Conservation (phyloP, 2,888 invertebrate species). For the Tetragonula carbonaria region DNA sequence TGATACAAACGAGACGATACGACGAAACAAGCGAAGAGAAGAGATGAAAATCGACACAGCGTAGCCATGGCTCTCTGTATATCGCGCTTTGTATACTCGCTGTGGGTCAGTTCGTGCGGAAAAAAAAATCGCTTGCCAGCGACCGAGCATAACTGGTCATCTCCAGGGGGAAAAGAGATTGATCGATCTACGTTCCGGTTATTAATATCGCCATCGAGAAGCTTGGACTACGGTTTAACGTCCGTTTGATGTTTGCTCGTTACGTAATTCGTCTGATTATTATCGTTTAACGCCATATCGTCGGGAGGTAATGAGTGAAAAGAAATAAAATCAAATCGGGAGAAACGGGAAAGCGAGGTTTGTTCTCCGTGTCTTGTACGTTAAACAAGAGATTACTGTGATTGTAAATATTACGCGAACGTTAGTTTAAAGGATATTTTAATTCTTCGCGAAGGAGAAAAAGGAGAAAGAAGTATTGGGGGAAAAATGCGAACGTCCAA, state of each 20-base stretch:
- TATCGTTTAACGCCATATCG: neutral
- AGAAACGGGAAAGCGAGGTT: neutral
- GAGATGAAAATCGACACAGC: constrained; percentile 29
- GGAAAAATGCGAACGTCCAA: neutral
- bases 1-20: constrained; percentile 65
- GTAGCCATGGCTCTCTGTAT: neutral
- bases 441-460: neutral
- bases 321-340: neutral
- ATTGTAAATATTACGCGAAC: neutral
- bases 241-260: constrained; percentile 3
- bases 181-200: constrained; percentile 16
- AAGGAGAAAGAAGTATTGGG: too few relatives aligned
- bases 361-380: neutral
- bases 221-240: neutral
- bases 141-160: constrained; percentile 18
- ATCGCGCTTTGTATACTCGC: constrained; percentile 27
- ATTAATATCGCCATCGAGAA: neutral
- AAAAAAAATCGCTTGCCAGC: constrained; percentile 25
- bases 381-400: too few relatives aligned
- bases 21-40: constrained; percentile 42
- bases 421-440: neutral
- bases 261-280: neutral
- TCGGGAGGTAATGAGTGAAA: neutral
- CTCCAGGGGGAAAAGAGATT: neutral
- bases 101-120: constrained; percentile 18